Evolutionary conservation across 2,797 vertebrate genomes (phyloP).

Genomic region (Gallinago solitaria): DNA sequence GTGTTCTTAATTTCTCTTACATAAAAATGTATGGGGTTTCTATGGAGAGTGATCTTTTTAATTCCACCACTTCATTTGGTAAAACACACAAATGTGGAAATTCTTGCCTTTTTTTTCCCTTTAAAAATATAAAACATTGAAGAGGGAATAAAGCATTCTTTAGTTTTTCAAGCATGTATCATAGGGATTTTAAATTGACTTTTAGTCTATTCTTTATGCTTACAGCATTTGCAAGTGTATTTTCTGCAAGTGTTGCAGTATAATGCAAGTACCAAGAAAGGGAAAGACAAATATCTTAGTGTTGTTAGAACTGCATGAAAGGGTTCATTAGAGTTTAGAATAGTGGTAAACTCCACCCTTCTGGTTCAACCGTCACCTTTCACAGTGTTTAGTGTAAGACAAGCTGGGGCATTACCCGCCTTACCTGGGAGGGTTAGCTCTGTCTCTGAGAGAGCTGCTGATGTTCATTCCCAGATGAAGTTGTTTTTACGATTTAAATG

Average conservation of each 20-base stretch:
- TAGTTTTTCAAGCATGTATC: background rate
- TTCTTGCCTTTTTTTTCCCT: background rate
- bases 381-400: constrained; percentile 3
- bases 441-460: constrained; percentile 6
- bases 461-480: constrained; percentile 33
- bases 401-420: constrained; percentile 33
- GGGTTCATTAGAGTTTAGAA: constrained; percentile 22
- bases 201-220: background rate
- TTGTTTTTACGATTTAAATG: constrained; percentile 1
- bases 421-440: constrained; percentile 16
- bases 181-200: background rate
- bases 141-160: background rate
- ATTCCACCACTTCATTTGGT: background rate
- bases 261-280: background rate
- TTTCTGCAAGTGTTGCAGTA: background rate
- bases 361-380: constrained; percentile 43
- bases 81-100: background rate
- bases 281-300: background rate
- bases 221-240: background rate
- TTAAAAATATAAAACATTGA: background rate
- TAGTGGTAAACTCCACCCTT: constrained; percentile 55
- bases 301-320: background rate
- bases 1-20: background rate
- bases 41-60: background rate
- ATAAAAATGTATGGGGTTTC: background rate